Evolutionary conservation across 1,140 invertebrate genomes (phyloP), one percentile per base, ranked within the genome.

Genomic region (Drosophila serrata): DNA sequence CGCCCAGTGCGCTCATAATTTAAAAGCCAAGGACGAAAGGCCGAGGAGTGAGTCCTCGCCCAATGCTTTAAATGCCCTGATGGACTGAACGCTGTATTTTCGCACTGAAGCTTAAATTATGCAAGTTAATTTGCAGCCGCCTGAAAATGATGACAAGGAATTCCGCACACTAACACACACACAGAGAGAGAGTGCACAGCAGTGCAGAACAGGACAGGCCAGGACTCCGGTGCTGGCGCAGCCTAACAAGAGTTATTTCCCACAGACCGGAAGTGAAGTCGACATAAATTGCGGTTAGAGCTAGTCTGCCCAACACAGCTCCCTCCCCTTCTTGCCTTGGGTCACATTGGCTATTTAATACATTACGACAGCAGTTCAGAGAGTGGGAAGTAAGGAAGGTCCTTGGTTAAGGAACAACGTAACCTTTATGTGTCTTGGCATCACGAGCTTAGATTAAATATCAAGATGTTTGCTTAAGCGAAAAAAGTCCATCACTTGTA

Each of bases 251-350:
- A 87, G 84, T 87, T 87, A 87, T 87, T 82, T 87, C 62, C 84
- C 79, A 68, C 84, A 87, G 80, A 87, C 82, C 82, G 84, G 82
- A 87, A 87, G 82, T 88, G 82, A 87, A 87, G 82, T 87, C 84
- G 84, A 88, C 82, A 87, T 87, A 87, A 87, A 87, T 87, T 87
- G 82, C 67, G 82, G 84, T 86, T 82, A 73, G 75, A 79, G 69
- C 78, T 77, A 68, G 81, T 42, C 78, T 24, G 43, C 24, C 58
- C 62, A 53, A 31, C 58, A 11, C 42, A 48, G 27, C 59, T 48
- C 8, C 43, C 62, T 13, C 24, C 24, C 24, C 24, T n/a, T n/a
- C 29, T 24, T 35, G 24, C 45, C 15, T 17, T 13, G 39, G 51
- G 19, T n/a, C 53, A 59, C 27, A 64, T 43, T 78, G 75, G 75